Evolutionary conservation across 53 echinoderm and acorn worm species (phyloP), one percentile per base, ranked within the genome.

Genomic region (Apostichopus leukothele): DNA sequence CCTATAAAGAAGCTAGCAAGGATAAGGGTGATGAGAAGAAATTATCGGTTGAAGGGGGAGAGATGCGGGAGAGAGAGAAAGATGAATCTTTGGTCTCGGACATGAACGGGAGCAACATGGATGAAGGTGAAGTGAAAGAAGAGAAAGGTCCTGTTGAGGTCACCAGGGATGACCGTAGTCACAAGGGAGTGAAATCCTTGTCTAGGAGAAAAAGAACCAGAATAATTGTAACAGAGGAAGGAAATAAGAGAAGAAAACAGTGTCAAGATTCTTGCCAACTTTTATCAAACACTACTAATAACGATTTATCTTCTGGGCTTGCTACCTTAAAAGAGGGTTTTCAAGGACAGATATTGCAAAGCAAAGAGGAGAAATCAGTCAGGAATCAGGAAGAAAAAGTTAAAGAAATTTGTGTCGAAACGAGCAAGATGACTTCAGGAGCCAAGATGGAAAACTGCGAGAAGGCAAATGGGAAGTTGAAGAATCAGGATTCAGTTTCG

Each of bases 181-280:
- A 39, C 51, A 3, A 19, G 1, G 77, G 77, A 55, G 67, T 60
- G 67, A 85, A 66, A 27, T 85, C 85, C 50, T 67, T 85, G 9
- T 85, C 85, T 7, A 85, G 85, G 67, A 85, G 68, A 18, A 85
- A 85, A 51, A 63, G 85, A 20, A 20, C 18, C 11, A 66, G 21
- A 19, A 1, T 20, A 59, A 59, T 54, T 18, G 5, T 16, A 0
- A 71, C 59, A 4, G 55, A 81, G 53, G 81, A 9, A 50, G 18
- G 68, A 60, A 22, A 60, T 22, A 66, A 85, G 27, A 66, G 85
- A 8, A 85, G 85, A 8, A 85, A 83, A 55, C 23, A 53, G 19
- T 20, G 60, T 25, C 53, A 83, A n/a, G 83, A 83, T 60, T 83
- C 83, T 60, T 67, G 27, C 67, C 85, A 66, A 50, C 7, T 1